Conservation (phyloP, 2,888 invertebrate species). For the Idaea biselata region DNA sequence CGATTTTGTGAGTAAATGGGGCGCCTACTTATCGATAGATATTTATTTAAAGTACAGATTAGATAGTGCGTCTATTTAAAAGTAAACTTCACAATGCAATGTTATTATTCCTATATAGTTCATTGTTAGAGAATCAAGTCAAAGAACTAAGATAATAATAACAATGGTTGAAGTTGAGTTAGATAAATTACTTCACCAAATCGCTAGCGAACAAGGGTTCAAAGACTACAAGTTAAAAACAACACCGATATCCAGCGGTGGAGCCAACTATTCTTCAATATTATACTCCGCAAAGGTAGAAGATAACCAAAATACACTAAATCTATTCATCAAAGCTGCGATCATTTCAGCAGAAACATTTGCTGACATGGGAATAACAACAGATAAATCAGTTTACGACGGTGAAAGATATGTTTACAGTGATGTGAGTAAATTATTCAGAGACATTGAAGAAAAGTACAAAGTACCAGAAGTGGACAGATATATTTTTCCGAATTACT, state of each 20-base stretch:
- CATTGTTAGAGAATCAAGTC: no score
- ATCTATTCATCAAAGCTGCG: conserved; percentile 5
- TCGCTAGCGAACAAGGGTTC: conserved; percentile 2
- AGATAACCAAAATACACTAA: background rate
- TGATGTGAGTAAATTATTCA: conserved; percentile 22
- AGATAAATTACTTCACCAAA: conserved; percentile 4
- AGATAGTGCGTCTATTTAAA: no score
- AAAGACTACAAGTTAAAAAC: conserved; percentile 2
- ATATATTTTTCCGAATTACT: conserved; percentile 39
- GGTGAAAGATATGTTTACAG: conserved; percentile 7
- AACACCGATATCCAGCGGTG: conserved; percentile 4
- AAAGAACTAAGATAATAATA: background rate
- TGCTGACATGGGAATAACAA: background rate
- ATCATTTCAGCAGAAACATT: background rate
- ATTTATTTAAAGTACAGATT: no score
- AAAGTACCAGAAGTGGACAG: conserved; percentile 33
- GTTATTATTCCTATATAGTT: no score
- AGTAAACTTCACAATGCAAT: no score
- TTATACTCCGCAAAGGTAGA: background rate
- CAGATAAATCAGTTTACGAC: background rate
- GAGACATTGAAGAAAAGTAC: conserved; percentile 37
- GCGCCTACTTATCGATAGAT: no score
- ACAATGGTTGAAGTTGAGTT: background rate
- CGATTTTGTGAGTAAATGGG: no score
- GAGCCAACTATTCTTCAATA: conserved; percentile 9